phyloP scores from a whole-genome alignment of 1,140 invertebrate species.

The Cylas formicarius region DNA sequence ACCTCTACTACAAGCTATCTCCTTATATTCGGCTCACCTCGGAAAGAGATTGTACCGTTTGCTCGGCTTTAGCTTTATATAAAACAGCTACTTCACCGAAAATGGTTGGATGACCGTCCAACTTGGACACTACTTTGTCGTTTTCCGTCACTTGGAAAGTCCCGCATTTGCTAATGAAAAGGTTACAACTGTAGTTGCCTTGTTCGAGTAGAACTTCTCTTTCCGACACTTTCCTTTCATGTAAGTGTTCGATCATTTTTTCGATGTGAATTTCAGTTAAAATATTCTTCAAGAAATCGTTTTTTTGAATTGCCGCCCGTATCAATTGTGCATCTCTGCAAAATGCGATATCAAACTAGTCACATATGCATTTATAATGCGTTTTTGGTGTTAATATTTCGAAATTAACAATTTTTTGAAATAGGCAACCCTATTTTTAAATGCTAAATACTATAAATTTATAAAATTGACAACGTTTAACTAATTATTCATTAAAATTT shows the following conservation, averaged over 20 bases:
- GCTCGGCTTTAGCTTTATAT: constrained; percentile 19
- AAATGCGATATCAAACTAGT: constrained; percentile 11
- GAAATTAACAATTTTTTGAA: too few relatives aligned
- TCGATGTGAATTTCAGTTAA: constrained; percentile 19
- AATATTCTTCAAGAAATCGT: constrained; percentile 31
- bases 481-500: too few relatives aligned
- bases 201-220: constrained; percentile 25
- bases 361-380: neutral
- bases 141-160: constrained; percentile 20
- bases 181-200: constrained; percentile 21
- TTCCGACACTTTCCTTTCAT: constrained; percentile 12
- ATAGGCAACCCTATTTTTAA: too few relatives aligned
- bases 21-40: constrained; percentile 43
- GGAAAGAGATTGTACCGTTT: constrained; percentile 7
- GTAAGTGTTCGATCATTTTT: constrained; percentile 28
- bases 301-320: constrained; percentile 22
- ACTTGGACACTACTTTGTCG: constrained; percentile 11
- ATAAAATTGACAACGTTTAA: constrained; percentile 1
- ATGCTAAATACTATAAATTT: neutral
- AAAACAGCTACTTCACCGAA: constrained; percentile 26
- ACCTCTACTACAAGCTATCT: constrained; percentile 9
- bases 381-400: too few relatives aligned
- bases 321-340: constrained; percentile 29
- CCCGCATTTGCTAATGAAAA: constrained; percentile 23
- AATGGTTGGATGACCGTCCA: constrained; percentile 10